A percentile compares a stretch with the other conserved stretches of the same genome.
Conservation (phyloP, 2,888 invertebrate genomes). For the Hydraecia micacea region DNA sequence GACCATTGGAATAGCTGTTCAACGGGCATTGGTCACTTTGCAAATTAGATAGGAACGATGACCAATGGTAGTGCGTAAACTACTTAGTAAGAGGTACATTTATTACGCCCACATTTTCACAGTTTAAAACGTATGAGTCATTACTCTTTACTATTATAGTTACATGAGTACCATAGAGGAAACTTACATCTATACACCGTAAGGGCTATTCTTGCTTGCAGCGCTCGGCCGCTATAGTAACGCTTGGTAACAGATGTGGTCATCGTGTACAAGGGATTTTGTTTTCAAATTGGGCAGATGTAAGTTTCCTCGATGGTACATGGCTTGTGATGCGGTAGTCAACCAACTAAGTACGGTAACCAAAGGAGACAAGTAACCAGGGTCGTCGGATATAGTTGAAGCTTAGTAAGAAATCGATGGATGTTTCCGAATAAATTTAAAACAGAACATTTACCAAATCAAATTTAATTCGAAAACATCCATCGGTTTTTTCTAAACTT, state of each 20-base stretch:
- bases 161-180: neutral
- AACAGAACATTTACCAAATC: neutral
- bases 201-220: too few relatives aligned
- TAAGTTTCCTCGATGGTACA: neutral
- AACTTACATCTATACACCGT: too few relatives aligned
- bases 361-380: too few relatives aligned
- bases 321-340: neutral
- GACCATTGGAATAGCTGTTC: neutral
- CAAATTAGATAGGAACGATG: conserved; percentile 11
- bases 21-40: conserved; percentile 32
- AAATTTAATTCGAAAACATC: neutral
- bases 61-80: conserved; percentile 35
- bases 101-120: conserved; percentile 39
- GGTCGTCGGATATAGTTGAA: too few relatives aligned
- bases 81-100: conserved; percentile 9
- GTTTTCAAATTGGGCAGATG: too few relatives aligned
- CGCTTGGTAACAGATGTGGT: too few relatives aligned
- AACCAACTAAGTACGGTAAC: neutral
- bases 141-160: conserved; percentile 32
- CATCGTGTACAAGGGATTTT: too few relatives aligned
- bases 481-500: too few relatives aligned
- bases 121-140: conserved; percentile 31
- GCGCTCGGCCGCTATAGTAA: too few relatives aligned
- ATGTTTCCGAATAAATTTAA: neutral
- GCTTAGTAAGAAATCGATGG: neutral